Evolutionary conservation across 2,113 vertebrate genomes (phyloP).

Genomic region (Nothobranchius kuhntae): DNA sequence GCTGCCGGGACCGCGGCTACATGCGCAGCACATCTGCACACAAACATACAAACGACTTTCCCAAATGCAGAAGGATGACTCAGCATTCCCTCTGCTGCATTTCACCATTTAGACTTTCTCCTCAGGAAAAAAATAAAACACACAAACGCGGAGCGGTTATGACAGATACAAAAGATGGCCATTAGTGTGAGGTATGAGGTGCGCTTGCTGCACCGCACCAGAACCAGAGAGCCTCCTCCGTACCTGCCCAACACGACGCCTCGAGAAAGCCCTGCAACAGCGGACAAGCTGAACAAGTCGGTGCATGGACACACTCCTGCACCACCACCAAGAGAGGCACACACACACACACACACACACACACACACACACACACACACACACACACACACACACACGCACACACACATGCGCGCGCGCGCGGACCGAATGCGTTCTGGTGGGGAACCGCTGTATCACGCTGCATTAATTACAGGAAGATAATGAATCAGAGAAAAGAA

Average conservation of each 20-base stretch:
- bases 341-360: too few species aligned
- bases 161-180: slow-evolving; percentile 69
- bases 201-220: slow-evolving; percentile 39
- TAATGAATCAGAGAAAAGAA: slow-evolving; percentile 62
- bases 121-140: slow-evolving; percentile 3
- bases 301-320: slow-evolving; percentile 29
- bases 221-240: slow-evolving; percentile 57
- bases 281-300: background rate
- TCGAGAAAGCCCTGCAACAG: slow-evolving; percentile 27
- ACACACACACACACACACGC: too few species aligned
- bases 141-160: slow-evolving; percentile 42
- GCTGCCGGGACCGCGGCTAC: slow-evolving; percentile 17
- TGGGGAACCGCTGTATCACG: slow-evolving; percentile 60
- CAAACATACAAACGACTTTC: slow-evolving; percentile 39
- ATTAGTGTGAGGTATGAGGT: slow-evolving; percentile 49
- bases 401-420: slow-evolving; percentile 1
- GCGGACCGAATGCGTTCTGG: slow-evolving; percentile 9
- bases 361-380: too few species aligned
- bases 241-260: slow-evolving; percentile 56
- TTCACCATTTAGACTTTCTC: slow-evolving; percentile 37
- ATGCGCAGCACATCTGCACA: background rate
- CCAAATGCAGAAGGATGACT: slow-evolving; percentile 30
- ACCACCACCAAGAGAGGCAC: slow-evolving; percentile 9
- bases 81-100: slow-evolving; percentile 50
- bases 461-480: slow-evolving; percentile 65